phyloP scores from a whole-genome alignment of 2,888 invertebrate genomes.

The Drosophila acutilabella region DNA sequence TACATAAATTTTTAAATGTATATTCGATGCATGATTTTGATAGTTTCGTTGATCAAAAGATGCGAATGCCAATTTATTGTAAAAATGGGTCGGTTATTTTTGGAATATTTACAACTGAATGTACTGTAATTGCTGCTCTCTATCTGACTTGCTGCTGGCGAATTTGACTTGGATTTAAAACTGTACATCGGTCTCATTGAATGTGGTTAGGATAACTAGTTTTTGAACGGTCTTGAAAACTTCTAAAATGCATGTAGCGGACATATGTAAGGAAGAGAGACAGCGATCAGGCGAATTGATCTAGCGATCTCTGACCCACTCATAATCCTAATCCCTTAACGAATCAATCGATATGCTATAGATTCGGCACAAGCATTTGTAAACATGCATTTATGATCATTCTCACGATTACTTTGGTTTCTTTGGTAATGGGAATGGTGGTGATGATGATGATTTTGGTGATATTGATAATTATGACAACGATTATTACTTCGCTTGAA shows the following conservation, averaged over 20 bases:
- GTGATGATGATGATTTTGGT: slow-evolving; percentile 26
- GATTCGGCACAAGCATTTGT: slow-evolving; percentile 35
- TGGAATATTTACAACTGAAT: slow-evolving; percentile 33
- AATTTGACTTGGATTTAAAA: slow-evolving; percentile 25
- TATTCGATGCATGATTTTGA: slow-evolving; percentile 23
- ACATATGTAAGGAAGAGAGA: background rate
- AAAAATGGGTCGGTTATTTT: slow-evolving; percentile 39
- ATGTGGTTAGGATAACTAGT: background rate
- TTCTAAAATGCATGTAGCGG: slow-evolving; percentile 19
- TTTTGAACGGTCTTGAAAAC: slow-evolving; percentile 29
- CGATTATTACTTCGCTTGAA: slow-evolving; percentile 61
- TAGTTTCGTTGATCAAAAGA: slow-evolving; percentile 34
- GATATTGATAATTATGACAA: slow-evolving; percentile 27
- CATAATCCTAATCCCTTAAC: slow-evolving; percentile 27
- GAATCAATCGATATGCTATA: slow-evolving; percentile 34
- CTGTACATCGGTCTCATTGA: slow-evolving; percentile 7
- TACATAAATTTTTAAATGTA: slow-evolving; percentile 3
- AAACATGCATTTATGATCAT: slow-evolving; percentile 39
- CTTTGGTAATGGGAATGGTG: slow-evolving; percentile 38
- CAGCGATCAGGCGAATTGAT: background rate
- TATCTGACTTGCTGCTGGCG: slow-evolving; percentile 30
- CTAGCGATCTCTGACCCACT: background rate
- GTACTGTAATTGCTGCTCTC: slow-evolving; percentile 26
- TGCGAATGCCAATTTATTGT: slow-evolving; percentile 46
- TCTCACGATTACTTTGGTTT: slow-evolving; percentile 45